Evolutionary conservation across 2,113 vertebrate genomes (phyloP), one percentile per base, ranked within the genome.

Genomic region (Leptosomus discolor): DNA sequence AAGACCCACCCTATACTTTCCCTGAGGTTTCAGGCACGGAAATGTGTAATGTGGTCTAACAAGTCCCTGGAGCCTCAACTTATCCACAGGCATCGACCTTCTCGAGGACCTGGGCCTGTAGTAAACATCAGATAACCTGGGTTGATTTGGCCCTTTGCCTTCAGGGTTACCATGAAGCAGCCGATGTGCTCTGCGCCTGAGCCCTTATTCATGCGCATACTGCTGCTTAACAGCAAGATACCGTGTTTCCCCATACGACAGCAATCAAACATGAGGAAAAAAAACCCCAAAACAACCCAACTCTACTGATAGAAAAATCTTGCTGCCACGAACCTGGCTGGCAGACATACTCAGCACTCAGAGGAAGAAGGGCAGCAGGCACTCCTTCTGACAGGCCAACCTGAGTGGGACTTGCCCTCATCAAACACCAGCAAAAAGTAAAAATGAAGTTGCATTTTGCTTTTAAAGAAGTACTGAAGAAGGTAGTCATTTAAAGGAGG

Each of bases 381-480:
- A 27, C 68, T 64, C 43, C 11, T 65, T 53, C 24, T 60, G 45
- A 43, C 45, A 54, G 69, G 57, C 26, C 50, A 63, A 18, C 27
- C 15, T 11, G 36, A 39, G 51, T 15, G n/a, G 39, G 51, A 48
- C 41, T 57, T 46, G 22, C 39, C n/a, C 32, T 58, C 46, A 43
- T 19, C 74, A 54, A 80, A 70, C 68, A 34, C 18, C 41, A 41
- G 34, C 8, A 13, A 26, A 26, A 90, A 78, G 26, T 41, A 0
- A 78, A 92, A 75, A 85, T 63, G 46, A 71, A 67, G 27, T 6
- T 71, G 9, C 5, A 6, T 46, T 91, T 84, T 83, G 4, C 50
- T 94, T 87, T 85, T 54, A 90, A 87, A 78, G 53, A 73, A 84
- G 15, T 65, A 34, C 6, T 29, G 60, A 77, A 74, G 26, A 58